phyloP scores from a whole-genome alignment of 1,140 invertebrate genomes.

The Berghia stephanieae region DNA sequence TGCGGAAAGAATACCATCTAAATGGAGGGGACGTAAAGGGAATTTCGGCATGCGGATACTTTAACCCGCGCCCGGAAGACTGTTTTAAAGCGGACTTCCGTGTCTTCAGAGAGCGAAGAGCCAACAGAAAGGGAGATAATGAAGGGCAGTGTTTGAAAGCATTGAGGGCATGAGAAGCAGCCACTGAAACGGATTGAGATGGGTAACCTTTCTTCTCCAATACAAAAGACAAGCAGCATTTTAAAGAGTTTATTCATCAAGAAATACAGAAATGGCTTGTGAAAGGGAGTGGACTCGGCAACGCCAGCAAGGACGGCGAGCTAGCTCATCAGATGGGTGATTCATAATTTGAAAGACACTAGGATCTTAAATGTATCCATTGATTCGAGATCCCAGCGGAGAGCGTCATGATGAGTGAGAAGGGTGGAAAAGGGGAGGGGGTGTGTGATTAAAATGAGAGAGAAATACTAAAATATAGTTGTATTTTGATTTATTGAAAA shows the following conservation, averaged over 20 bases:
- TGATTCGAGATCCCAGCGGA: background rate
- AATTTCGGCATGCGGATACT: no score
- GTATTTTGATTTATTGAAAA: no score
- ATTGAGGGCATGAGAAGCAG: background rate
- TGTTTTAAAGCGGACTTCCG: no score
- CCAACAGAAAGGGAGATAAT: background rate
- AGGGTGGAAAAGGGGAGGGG: background rate
- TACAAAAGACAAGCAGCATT: background rate
- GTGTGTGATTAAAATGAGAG: no score
- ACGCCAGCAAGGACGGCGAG: no score
- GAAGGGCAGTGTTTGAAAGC: no score
- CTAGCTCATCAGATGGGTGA: conserved; percentile 25
- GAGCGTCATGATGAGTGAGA: background rate
- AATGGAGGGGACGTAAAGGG: no score
- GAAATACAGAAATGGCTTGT: no score
- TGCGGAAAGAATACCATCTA: no score
- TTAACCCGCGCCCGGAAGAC: no score
- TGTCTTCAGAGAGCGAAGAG: background rate
- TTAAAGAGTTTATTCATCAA: background rate
- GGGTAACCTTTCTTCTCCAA: background rate
- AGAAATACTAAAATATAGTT: no score
- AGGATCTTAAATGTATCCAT: conserved; percentile 25
- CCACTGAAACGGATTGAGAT: conserved; percentile 28
- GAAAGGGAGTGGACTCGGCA: no score
- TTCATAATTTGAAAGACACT: conserved; percentile 26